Conservation (phyloP, 2,888 invertebrate genomes). For the Subacronicta megacephala region DNA sequence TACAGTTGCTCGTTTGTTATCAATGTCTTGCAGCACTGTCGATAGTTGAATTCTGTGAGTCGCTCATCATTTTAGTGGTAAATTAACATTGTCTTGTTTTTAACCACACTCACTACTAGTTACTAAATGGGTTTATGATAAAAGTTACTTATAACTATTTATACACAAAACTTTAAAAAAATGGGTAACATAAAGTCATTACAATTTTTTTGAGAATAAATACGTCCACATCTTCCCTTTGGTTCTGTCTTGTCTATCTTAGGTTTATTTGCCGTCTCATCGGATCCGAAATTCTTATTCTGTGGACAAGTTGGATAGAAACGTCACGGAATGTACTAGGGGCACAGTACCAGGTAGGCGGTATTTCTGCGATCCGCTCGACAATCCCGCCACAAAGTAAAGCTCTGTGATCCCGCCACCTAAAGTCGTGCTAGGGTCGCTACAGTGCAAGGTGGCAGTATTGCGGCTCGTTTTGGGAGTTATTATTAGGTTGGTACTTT, state of each 20-base stretch:
- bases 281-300: background rate
- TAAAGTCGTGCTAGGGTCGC: slow-evolving; percentile 60
- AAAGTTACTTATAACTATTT: too few species aligned
- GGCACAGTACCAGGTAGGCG: slow-evolving; percentile 63
- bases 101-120: too few species aligned
- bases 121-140: too few species aligned
- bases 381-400: too few species aligned
- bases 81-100: too few species aligned
- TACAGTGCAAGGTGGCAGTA: slow-evolving; percentile 62
- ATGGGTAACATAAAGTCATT: too few species aligned
- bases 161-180: too few species aligned
- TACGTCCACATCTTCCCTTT: too few species aligned
- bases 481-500: slow-evolving; percentile 48
- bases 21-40: slow-evolving; percentile 16
- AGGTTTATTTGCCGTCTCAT: slow-evolving; percentile 4
- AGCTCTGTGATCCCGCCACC: too few species aligned
- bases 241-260: slow-evolving; percentile 5
- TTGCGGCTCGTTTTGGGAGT: slow-evolving; percentile 46
- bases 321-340: slow-evolving; percentile 76
- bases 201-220: too few species aligned
- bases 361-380: slow-evolving; percentile 62
- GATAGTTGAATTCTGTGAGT: slow-evolving; percentile 4
- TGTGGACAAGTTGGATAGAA: slow-evolving; percentile 64
- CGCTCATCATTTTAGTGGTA: background rate
- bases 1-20: slow-evolving; percentile 14